Percentiles rank a stretch among this genome's conserved stretches.
Evolutionary conservation across 2,888 invertebrate species (phyloP).

Genomic region (Furcula furcula): DNA sequence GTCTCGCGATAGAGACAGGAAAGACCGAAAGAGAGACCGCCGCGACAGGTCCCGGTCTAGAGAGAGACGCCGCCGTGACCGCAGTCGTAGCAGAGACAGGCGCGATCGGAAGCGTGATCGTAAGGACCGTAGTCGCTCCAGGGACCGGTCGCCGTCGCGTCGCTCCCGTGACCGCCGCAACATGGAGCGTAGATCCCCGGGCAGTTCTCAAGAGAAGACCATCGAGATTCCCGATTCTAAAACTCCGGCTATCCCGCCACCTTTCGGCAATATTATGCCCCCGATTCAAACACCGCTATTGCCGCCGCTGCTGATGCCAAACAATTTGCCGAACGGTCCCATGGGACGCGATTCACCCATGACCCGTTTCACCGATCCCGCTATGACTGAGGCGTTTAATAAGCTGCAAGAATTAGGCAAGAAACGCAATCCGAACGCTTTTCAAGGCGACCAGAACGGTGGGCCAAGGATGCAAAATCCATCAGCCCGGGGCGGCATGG

Average conservation of each 20-base stretch:
- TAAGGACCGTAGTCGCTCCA: slow-evolving; percentile 80
- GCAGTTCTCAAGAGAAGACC: slow-evolving; percentile 50
- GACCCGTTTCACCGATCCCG: slow-evolving; percentile 52
- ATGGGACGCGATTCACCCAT: slow-evolving; percentile 25
- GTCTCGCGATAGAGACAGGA: slow-evolving; percentile 61
- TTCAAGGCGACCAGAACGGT: slow-evolving; percentile 62
- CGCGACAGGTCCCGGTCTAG: slow-evolving; percentile 79
- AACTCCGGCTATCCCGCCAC: slow-evolving; percentile 18
- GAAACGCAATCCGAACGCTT: slow-evolving; percentile 82
- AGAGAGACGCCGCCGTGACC: slow-evolving; percentile 81
- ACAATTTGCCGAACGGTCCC: slow-evolving; percentile 38
- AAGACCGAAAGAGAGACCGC: slow-evolving; percentile 71
- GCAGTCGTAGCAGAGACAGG: slow-evolving; percentile 82
- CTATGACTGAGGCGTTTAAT: slow-evolving; percentile 55
- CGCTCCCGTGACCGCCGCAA: slow-evolving; percentile 73
- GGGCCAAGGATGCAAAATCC: slow-evolving; percentile 25
- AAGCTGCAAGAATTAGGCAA: slow-evolving; percentile 76
- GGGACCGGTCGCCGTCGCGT: slow-evolving; percentile 74
- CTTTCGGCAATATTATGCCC: slow-evolving; percentile 24
- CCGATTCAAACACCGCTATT: slow-evolving; percentile 21
- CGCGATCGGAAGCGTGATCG: slow-evolving; percentile 74
- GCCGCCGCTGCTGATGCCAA: slow-evolving; percentile 28
- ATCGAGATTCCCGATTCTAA: slow-evolving; percentile 28
- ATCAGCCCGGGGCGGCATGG: slow-evolving; percentile 29
- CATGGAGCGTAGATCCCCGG: slow-evolving; percentile 65